Conservation (phyloP, 2,113 vertebrate genomes). For the Lampris megalopsis region DNA sequence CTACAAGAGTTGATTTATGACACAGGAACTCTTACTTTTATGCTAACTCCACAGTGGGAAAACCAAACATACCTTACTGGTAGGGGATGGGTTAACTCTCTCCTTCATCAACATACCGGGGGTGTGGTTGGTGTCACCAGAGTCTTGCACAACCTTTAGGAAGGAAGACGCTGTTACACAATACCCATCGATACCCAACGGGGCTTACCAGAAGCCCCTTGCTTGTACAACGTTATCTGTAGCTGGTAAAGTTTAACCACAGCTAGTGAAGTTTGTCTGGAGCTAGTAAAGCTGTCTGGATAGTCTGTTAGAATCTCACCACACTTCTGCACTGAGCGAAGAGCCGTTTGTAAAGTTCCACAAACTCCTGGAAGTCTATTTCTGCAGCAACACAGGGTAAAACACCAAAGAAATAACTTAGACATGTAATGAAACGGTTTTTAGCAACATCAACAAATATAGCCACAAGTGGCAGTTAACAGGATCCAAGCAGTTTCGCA, state of each 20-base stretch:
- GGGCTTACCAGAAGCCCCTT: too few relatives aligned
- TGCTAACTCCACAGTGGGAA: background rate
- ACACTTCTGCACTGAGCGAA: constrained; percentile 77
- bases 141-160: constrained; percentile 64
- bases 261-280: too few relatives aligned
- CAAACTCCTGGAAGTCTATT: constrained; percentile 75
- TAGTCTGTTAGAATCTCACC: constrained; percentile 61
- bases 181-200: too few relatives aligned
- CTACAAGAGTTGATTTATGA: background rate
- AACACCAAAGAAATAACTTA: background rate
- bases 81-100: constrained; percentile 19
- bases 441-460: too few relatives aligned
- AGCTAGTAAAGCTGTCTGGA: too few relatives aligned
- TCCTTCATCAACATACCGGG: constrained; percentile 57
- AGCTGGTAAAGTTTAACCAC: too few relatives aligned
- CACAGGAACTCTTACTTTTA: background rate
- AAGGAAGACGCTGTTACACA: background rate
- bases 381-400: constrained; percentile 47
- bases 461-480: too few relatives aligned
- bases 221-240: too few relatives aligned
- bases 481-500: too few relatives aligned
- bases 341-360: constrained; percentile 71
- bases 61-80: constrained; percentile 67
- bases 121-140: constrained; percentile 29
- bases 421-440: background rate